Evolutionary conservation across 2,888 invertebrate genomes (phyloP).

Genomic region (Salpingus planirostris): DNA sequence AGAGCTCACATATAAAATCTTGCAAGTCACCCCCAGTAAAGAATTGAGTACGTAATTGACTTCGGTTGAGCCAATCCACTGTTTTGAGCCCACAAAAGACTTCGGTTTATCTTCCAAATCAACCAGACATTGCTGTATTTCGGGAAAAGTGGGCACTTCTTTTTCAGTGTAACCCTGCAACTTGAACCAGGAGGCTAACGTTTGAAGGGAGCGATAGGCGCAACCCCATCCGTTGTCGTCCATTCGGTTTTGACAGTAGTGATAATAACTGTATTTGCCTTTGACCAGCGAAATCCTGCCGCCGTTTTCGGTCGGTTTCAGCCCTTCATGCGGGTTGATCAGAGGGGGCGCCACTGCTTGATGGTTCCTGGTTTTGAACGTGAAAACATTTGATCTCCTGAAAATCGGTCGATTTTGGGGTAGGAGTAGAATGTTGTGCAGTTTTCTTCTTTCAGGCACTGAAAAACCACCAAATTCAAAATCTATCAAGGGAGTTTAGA

Average conservation of each 20-base stretch:
- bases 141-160: constrained; percentile 68
- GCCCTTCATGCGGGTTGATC: constrained; percentile 64
- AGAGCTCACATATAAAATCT: constrained; percentile 75
- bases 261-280: constrained; percentile 89
- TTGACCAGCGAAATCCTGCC: constrained; percentile 55
- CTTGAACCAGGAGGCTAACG: constrained; percentile 92
- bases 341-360: too few species aligned
- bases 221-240: constrained; percentile 99
- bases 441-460: constrained; percentile 55
- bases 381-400: constrained; percentile 59
- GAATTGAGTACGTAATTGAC: constrained; percentile 86
- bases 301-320: constrained; percentile 34
- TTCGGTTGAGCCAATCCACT: constrained; percentile 99
- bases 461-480: constrained; percentile 24
- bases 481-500: constrained; percentile 3
- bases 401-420: constrained; percentile 64
- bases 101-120: constrained; percentile 88
- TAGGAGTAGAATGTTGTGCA: constrained; percentile 66
- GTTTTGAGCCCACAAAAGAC: constrained; percentile 78
- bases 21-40: constrained; percentile 64
- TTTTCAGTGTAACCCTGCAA: constrained; percentile 71
- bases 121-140: constrained; percentile 91
- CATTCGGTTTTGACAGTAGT: constrained; percentile 91
- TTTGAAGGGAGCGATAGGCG: constrained; percentile 95
- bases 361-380: constrained; percentile 40